phyloP scores from a whole-genome alignment of 2,113 vertebrate genomes.

The Glareola pratincola region DNA sequence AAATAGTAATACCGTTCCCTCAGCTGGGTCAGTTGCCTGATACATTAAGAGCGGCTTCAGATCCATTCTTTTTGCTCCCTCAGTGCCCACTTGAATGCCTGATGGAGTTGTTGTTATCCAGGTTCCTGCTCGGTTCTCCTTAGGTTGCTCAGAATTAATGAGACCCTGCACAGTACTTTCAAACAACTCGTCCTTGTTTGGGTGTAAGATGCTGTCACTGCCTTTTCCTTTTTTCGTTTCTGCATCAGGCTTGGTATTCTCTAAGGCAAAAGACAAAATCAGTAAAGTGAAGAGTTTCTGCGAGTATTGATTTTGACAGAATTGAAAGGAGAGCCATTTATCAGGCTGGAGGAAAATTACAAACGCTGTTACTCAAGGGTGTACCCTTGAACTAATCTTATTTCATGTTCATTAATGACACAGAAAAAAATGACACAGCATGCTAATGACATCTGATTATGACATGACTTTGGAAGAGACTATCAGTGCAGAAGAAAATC shows the following conservation, averaged over 20 bases:
- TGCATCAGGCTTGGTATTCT: background rate
- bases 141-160: background rate
- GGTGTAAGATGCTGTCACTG: background rate
- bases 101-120: constrained; percentile 88
- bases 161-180: background rate
- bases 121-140: constrained; percentile 53
- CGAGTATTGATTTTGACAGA: background rate
- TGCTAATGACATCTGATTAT: background rate
- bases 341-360: background rate
- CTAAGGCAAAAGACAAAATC: background rate
- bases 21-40: constrained; percentile 83
- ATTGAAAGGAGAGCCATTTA: background rate
- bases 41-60: constrained; percentile 71
- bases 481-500: background rate
- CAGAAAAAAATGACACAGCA: background rate
- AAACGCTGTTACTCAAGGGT: background rate
- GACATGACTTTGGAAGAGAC: background rate
- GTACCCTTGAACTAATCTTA: background rate
- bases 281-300: background rate
- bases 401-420: background rate
- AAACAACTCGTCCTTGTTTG: constrained; percentile 33
- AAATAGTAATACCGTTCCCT: constrained; percentile 75
- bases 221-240: constrained; percentile 20
- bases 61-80: constrained; percentile 66
- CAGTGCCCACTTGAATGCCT: constrained; percentile 81